phyloP scores from a whole-genome alignment of 2,113 vertebrate genomes.

The Proterorhinus semilunaris region DNA sequence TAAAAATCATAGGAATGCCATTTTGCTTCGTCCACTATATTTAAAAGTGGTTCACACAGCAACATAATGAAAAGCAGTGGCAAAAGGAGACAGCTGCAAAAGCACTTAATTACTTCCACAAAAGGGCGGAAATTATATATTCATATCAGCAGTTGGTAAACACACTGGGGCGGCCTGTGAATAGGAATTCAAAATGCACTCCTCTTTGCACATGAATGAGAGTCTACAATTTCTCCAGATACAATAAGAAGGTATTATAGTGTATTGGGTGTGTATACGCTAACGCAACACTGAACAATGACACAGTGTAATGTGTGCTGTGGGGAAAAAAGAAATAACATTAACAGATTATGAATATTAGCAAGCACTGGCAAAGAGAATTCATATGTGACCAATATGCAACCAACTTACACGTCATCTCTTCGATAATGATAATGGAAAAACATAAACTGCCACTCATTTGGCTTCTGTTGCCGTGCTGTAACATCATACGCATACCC shows the following conservation, averaged over 20 bases:
- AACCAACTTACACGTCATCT: no score
- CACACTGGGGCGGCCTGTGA: neutral
- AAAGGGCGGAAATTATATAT: neutral
- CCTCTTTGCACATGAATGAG: conserved; percentile 20
- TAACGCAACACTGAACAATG: neutral
- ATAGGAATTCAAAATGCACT: neutral
- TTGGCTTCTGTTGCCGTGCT: no score
- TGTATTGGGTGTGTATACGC: neutral
- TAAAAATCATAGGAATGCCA: no score
- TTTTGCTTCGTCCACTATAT: neutral
- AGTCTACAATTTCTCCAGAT: neutral
- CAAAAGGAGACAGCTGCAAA: neutral
- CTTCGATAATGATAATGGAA: no score
- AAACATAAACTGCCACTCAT: no score
- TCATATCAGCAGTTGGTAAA: neutral
- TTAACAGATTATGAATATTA: conserved; percentile 1
- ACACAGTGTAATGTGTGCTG: neutral
- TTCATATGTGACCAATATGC: neutral
- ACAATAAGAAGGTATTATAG: no score
- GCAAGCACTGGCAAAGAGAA: neutral
- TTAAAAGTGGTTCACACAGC: neutral
- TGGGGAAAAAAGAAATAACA: no score
- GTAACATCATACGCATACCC: no score
- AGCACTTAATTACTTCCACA: neutral
- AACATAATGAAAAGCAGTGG: neutral